Conservation (phyloP, 2,888 invertebrate genomes). For the Lithophane leautieri region DNA sequence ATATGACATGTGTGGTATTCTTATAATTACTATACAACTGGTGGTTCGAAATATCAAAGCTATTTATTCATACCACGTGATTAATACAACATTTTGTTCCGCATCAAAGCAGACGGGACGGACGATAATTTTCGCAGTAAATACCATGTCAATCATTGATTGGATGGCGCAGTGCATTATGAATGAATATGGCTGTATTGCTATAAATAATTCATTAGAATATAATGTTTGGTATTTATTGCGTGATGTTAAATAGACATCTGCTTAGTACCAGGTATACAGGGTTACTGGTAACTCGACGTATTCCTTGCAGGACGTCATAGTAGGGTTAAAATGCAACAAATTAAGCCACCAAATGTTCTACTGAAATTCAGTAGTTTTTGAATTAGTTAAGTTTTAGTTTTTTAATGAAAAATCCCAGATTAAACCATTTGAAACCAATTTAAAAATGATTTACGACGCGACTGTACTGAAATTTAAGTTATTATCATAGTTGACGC, state of each 20-base stretch:
- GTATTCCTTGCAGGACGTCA: too few species aligned
- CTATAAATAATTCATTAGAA: slow-evolving; percentile 42
- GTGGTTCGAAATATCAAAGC: not conserved
- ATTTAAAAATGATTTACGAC: too few species aligned
- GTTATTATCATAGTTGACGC: too few species aligned
- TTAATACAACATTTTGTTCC: slow-evolving; percentile 43
- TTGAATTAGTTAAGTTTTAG: too few species aligned
- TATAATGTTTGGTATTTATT: slow-evolving; percentile 13
- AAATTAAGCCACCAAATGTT: too few species aligned
- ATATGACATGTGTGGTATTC: not conserved
- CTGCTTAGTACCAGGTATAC: not conserved
- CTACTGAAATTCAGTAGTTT: too few species aligned
- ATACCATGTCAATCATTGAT: slow-evolving; percentile 48
- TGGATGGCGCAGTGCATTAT: slow-evolving; percentile 31
- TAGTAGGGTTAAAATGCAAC: too few species aligned
- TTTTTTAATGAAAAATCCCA: too few species aligned
- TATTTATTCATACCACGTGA: slow-evolving; percentile 30
- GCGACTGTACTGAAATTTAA: too few species aligned
- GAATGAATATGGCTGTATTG: slow-evolving; percentile 27
- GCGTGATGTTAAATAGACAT: not conserved
- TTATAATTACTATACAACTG: not conserved
- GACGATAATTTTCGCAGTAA: slow-evolving; percentile 42
- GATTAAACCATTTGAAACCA: too few species aligned
- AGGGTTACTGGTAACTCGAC: too few species aligned
- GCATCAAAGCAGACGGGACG: slow-evolving; percentile 21